Evolutionary conservation across 2,888 invertebrate species (phyloP).

Genomic region (Pantelozetes paolii): DNA sequence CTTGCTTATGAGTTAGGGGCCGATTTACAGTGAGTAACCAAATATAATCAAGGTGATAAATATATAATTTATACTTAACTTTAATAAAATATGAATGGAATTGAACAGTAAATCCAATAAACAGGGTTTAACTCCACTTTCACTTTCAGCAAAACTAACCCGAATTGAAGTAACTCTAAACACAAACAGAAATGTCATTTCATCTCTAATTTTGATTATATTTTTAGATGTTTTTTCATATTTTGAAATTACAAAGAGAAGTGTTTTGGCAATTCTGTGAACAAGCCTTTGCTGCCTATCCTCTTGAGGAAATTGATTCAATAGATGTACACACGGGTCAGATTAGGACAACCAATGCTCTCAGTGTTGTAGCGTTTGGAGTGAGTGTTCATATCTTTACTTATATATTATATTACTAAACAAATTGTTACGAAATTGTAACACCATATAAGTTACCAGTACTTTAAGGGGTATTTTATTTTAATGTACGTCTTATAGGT

Average conservation of each 20-base stretch:
- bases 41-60: background rate
- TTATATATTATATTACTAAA: too few relatives aligned
- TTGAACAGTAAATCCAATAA: background rate
- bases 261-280: constrained; percentile 93
- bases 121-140: constrained; percentile 8
- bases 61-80: too few relatives aligned
- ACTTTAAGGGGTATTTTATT: too few relatives aligned
- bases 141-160: constrained; percentile 20
- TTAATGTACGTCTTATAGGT: too few relatives aligned
- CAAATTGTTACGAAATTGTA: too few relatives aligned
- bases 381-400: constrained; percentile 64
- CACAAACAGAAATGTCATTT: background rate
- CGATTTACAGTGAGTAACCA: constrained; percentile 7
- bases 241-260: constrained; percentile 89
- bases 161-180: constrained; percentile 9
- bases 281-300: constrained; percentile 95
- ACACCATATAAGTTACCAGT: too few relatives aligned
- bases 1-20: constrained; percentile 28
- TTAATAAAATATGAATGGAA: too few relatives aligned
- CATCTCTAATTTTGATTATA: background rate
- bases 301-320: constrained; percentile 87
- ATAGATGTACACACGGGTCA: constrained; percentile 84
- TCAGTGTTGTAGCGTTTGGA: constrained; percentile 93
- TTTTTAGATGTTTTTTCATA: constrained; percentile 83
- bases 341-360: constrained; percentile 89